Evolutionary conservation across 2,797 vertebrate genomes (phyloP).

Genomic region (Darevskia nairensis): DNA sequence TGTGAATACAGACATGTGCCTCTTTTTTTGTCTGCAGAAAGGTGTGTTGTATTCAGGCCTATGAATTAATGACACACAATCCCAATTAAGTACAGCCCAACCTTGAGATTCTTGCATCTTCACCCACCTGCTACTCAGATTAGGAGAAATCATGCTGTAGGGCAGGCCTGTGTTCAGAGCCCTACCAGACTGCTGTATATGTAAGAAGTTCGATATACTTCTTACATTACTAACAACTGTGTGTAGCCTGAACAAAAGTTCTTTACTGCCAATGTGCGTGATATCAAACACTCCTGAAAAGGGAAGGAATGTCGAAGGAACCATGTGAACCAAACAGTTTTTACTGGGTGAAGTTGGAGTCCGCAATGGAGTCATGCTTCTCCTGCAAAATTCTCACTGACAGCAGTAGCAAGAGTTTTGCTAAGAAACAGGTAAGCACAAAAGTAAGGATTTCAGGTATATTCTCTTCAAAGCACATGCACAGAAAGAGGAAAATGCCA

Average conservation of each 20-base stretch:
- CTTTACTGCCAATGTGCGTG: not conserved
- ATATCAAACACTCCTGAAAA: not conserved
- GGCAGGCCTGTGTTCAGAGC: not conserved
- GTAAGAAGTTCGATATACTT: not conserved
- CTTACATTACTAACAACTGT: not conserved
- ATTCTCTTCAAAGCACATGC: conserved; percentile 9
- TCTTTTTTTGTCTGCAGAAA: too few relatives aligned
- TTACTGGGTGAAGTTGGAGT: not conserved
- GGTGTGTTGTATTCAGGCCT: too few relatives aligned
- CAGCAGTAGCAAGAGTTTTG: conserved; percentile 13
- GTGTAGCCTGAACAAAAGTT: not conserved
- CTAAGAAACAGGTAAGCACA: not conserved
- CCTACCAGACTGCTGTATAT: not conserved
- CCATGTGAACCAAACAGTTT: not conserved
- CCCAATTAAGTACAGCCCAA: too few relatives aligned
- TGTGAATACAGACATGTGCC: too few relatives aligned
- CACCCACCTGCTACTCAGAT: too few relatives aligned
- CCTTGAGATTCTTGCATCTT: too few relatives aligned
- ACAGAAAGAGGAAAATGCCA: not conserved
- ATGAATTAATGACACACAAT: too few relatives aligned
- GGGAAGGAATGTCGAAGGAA: not conserved
- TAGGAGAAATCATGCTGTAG: too few relatives aligned
- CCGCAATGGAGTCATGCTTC: not conserved
- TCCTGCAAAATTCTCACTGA: conserved; percentile 8
- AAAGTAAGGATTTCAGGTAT: not conserved